Evolutionary conservation across 2,797 vertebrate genomes (phyloP), one percentile per base, ranked within the genome.

Genomic region (Helarctos malayanus): DNA sequence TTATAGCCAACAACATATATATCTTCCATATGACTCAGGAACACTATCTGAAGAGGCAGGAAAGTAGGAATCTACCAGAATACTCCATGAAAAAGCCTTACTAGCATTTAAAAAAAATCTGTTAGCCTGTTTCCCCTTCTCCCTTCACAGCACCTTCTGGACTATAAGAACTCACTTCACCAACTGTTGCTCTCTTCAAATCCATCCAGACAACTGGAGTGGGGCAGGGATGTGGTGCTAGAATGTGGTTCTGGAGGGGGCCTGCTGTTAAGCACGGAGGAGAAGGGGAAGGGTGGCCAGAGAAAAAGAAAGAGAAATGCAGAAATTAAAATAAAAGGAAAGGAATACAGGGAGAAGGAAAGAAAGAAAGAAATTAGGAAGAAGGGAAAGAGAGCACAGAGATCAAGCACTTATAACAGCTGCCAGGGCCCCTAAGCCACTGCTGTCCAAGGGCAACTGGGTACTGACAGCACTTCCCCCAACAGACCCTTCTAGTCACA

Each of bases 391-490:
- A 92, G 7, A 45, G 71, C 2, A 21, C 23, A 85, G 75, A 93
- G 25, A 81, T 80, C 82, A 56, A 93, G 15, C 2, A 80, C n/a
- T 41, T 92, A 14, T 38, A 54, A 86, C 35, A 73, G 92, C 15
- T 91, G 81, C 7, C 29, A 63, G 47, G 52, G 49, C 19, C 65
- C n/a, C 80, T 96, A 84, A 79, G 7, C 69, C 9, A 54, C 84
- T 95, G 97, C 99, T 99, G 99, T 99, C 99, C 99, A 98, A 97
- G 97, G 98, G 98, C 98, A 98, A 98, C 97, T 98, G 97, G 99
- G 98, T 99, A 99, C 99, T 99, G 99, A 99, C 99, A 96, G 97
- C 79, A 92, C 85, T 96, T 96, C 56, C 59, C 52, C 78, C 47
- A 94, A 91, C 56, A 91, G 14, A 79, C 7, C 21, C 32, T 76